Conservation (phyloP, 1,140 invertebrate species). For the Paralvinella palmiformis region DNA sequence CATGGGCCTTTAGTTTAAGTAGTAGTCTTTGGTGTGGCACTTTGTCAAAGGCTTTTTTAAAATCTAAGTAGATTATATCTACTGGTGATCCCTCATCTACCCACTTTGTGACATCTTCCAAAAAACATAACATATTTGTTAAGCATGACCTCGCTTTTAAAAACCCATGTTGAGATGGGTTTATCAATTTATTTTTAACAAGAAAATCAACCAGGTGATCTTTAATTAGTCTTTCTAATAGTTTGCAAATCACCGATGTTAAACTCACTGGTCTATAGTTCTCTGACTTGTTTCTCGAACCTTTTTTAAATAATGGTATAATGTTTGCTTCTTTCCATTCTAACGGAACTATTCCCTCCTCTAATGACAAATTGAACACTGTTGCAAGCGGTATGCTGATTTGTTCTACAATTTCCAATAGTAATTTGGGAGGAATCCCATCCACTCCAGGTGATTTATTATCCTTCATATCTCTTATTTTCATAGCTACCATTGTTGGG, state of each 20-base stretch:
- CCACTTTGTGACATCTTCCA: background rate
- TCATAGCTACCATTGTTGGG: no score
- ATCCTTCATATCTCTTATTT: background rate
- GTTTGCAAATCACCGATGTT: background rate
- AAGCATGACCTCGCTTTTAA: background rate
- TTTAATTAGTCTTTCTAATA: constrained; percentile 2
- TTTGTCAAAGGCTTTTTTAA: constrained; percentile 1
- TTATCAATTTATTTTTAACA: background rate
- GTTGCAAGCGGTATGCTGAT: constrained; percentile 4
- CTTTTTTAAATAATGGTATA: background rate
- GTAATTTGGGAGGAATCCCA: background rate
- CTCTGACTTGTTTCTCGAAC: constrained; percentile 6
- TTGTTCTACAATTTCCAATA: constrained; percentile 6
- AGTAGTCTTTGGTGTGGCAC: background rate
- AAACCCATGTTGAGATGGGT: no score
- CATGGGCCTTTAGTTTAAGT: constrained; percentile 2
- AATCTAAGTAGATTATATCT: constrained; percentile 3
- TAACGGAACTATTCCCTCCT: no score
- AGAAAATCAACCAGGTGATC: background rate
- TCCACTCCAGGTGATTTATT: constrained; percentile 3
- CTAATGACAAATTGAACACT: no score
- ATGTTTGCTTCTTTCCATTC: constrained; percentile 6
- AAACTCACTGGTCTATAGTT: constrained; percentile 1
- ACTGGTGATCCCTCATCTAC: background rate
- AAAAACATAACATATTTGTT: background rate